Evolutionary conservation across 2,113 vertebrate species (phyloP).

Genomic region (Rhineura floridana): DNA sequence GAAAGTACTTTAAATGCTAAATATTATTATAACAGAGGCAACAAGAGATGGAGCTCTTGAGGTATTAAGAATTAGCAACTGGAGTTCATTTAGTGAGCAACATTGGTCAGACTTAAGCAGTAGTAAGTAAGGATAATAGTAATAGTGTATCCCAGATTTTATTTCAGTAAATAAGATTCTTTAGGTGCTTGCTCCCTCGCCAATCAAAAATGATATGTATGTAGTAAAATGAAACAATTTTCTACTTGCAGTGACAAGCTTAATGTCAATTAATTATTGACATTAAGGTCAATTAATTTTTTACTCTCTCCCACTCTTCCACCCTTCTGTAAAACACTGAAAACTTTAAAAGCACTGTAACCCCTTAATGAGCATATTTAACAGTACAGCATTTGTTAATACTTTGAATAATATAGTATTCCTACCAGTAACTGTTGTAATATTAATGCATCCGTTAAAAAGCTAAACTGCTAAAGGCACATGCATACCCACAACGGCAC

Average conservation of each 20-base stretch:
- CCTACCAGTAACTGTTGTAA: background rate
- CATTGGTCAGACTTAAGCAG: background rate
- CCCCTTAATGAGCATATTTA: background rate
- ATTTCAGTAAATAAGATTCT: background rate
- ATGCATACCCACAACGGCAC: background rate
- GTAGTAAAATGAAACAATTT: too few relatives aligned
- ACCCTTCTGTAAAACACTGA: background rate
- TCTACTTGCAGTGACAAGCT: background rate
- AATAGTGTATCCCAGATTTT: background rate
- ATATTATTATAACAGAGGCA: background rate
- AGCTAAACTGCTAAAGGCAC: slow-evolving; percentile 20
- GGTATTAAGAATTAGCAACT: background rate
- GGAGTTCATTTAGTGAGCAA: background rate
- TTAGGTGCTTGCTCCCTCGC: background rate
- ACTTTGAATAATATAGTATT: slow-evolving; percentile 14
- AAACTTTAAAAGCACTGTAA: background rate
- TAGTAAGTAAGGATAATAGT: background rate
- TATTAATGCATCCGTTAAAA: slow-evolving; percentile 23
- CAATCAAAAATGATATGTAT: background rate
- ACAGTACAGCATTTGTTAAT: background rate
- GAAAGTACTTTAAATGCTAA: background rate
- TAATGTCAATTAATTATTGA: too few relatives aligned
- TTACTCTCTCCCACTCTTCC: background rate
- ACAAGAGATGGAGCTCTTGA: too few relatives aligned
- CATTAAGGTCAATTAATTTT: background rate